Conservation (phyloP, 2,113 vertebrate species). For the Struthio camelus region DNA sequence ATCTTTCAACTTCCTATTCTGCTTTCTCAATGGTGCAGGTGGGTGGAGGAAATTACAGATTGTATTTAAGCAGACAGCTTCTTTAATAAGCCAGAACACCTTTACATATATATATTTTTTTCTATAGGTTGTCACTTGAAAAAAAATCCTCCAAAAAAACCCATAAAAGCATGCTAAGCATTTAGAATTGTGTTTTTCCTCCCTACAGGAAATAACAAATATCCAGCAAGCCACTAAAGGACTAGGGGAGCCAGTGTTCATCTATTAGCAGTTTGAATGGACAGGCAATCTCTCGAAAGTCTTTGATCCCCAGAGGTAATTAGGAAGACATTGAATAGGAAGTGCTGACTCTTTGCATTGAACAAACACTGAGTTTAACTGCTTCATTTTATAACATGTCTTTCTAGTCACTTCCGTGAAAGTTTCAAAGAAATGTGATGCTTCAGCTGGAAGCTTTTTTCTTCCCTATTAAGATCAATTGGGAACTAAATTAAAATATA, state of each 20-base stretch:
- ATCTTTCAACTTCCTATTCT: neutral
- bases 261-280: conserved; percentile 4
- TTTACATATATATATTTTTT: neutral
- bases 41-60: neutral
- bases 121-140: neutral
- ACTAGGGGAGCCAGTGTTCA: neutral
- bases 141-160: neutral
- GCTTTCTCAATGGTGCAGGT: neutral
- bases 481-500: conserved; percentile 43
- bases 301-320: conserved; percentile 46
- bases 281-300: conserved; percentile 21
- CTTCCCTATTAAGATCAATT: neutral
- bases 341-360: conserved; percentile 42
- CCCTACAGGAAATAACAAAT: neutral
- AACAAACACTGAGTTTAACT: conserved; percentile 44
- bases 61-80: neutral
- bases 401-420: conserved; percentile 36
- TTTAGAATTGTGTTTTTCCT: neutral
- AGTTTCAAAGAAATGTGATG: conserved; percentile 9
- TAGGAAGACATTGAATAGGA: conserved; percentile 40
- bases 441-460: conserved; percentile 35
- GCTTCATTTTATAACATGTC: conserved; percentile 21
- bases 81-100: neutral
- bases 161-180: neutral
- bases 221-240: neutral